Percentiles rank a stretch among this genome's conserved stretches.
These are phyloP conservation scores for Achatina immaculata DNA, from an alignment of 1,140 invertebrate genomes.

Conservation along the genomic window DNA sequence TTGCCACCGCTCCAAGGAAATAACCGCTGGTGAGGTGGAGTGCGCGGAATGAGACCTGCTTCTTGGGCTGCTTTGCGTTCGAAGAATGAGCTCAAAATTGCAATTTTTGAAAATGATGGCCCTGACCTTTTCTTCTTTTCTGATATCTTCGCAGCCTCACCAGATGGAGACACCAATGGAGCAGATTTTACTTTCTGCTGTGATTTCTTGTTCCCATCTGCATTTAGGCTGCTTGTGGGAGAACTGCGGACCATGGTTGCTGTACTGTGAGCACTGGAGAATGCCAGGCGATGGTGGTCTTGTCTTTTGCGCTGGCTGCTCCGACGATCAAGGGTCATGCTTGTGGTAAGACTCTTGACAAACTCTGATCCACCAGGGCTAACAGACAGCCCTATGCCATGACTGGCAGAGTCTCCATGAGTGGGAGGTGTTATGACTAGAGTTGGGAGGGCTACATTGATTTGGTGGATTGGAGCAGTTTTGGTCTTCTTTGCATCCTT, in stretches of 20 bases:
- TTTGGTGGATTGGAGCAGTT: constrained; percentile 55
- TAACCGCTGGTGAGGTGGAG: constrained; percentile 28
- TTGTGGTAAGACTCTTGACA: constrained; percentile 59
- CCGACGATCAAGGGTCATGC: constrained; percentile 62
- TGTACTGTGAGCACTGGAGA: constrained; percentile 7
- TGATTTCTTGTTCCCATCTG: constrained; percentile 39
- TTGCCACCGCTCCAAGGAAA: constrained; percentile 39
- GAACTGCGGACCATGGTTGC: neutral
- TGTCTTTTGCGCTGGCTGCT: constrained; percentile 33
- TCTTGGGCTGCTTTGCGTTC: constrained; percentile 61
- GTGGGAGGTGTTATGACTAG: constrained; percentile 43
- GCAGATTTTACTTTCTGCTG: constrained; percentile 30
- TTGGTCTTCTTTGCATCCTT: constrained; percentile 63
- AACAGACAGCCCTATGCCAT: constrained; percentile 28
- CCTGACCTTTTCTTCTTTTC: constrained; percentile 34
- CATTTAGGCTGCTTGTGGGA: constrained; percentile 33
- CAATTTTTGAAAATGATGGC: constrained; percentile 59
- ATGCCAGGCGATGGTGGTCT: constrained; percentile 35
- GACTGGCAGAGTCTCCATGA: constrained; percentile 36
- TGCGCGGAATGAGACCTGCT: constrained; percentile 27
- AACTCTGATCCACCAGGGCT: constrained; percentile 49
- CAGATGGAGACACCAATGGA: neutral
- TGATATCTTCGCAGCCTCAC: neutral
- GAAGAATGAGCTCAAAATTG: constrained; percentile 65
- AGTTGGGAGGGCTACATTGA: constrained; percentile 18